phyloP scores from a whole-genome alignment of 2,888 invertebrate genomes.

The Dicyrtomina minuta region DNA sequence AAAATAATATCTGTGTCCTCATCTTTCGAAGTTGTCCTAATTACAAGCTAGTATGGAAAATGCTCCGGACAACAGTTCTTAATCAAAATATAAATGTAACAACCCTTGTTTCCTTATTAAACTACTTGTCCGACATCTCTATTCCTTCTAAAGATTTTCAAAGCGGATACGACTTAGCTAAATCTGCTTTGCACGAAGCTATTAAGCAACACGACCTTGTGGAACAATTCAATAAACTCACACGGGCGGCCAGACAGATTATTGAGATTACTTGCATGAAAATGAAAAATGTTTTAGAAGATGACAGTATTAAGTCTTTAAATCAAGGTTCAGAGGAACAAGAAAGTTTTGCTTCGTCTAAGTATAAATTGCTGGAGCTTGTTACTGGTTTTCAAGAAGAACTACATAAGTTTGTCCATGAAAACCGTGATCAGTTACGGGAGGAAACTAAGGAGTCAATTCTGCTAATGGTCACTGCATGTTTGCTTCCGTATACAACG shows the following conservation, averaged over 20 bases:
- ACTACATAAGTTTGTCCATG: constrained; percentile 12
- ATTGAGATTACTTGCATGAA: constrained; percentile 8
- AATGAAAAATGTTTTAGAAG: constrained; percentile 10
- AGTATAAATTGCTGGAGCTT: constrained; percentile 4
- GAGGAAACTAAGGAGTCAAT: constrained; percentile 12
- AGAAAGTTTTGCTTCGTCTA: constrained; percentile 1
- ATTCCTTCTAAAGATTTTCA: constrained; percentile 19
- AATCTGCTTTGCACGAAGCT: constrained; percentile 4
- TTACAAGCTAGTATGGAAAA: constrained; percentile 21
- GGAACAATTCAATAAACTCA: constrained; percentile 5
- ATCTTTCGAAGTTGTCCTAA: constrained; percentile 8
- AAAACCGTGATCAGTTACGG: not conserved
- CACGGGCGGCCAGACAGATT: constrained; percentile 2
- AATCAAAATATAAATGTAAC: not conserved
- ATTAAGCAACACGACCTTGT: not conserved
- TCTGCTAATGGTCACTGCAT: not conserved
- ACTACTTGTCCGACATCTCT: constrained; percentile 6
- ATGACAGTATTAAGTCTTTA: not conserved
- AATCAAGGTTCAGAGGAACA: not conserved
- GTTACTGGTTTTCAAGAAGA: constrained; percentile 23
- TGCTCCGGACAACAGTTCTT: not conserved
- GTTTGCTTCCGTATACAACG: constrained; percentile 5
- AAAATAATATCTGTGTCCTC: constrained; percentile 19
- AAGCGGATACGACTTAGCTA: constrained; percentile 11
- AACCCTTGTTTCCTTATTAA: constrained; percentile 8